Evolutionary conservation across 2,888 invertebrate species (phyloP), one percentile per base, ranked within the genome.

Genomic region (Sussaba pulchella): DNA sequence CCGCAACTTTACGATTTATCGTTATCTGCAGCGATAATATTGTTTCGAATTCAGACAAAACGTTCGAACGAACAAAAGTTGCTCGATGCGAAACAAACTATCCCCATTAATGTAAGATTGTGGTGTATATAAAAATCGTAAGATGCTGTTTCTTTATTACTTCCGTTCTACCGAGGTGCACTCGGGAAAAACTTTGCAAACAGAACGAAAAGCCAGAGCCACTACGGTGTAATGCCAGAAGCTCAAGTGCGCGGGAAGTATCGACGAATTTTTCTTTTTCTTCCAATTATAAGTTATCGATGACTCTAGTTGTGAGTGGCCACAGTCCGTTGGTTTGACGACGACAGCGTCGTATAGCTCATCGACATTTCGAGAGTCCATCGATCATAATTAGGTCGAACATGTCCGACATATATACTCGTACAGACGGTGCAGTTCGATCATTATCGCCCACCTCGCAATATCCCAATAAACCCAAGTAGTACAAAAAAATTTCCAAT

Each of bases 331-430:
- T 71, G 57, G 21, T 31, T 75, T 14, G 43, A 75, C 36, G 71
- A 67, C 36, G 50, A 52, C 21, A 59, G 31, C 70, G 66, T 52
- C 47, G 50, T 43, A n/a, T n/a, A 24, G 24, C 50, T 52, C 57
- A 43, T 74, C 19, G 64, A 50, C 64, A 31, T 64, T 74, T 79
- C 57, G 50, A 79, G 79, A 63, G 64, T 45, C 52, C 79, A 75
- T 79, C 79, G 74, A 79, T 79, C 74, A 79, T 71, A 71, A 79
- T 79, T 75, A 70, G 74, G 75, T 75, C 74, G 70, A 75, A 73
- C 50, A 17, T 66, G 41, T 64, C 61, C 14, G 14, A 63, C n/a
- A n/a, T 69, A 43, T 26, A 61, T 67, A 26, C 8, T 10, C 43
- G 17, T 31, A 61, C 52, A 31, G 17, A 52, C 63, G n/a, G 52